Base-by-base conservation (phyloP, 2,888 invertebrate species). In the Caenorhabditis sp. region DNA sequence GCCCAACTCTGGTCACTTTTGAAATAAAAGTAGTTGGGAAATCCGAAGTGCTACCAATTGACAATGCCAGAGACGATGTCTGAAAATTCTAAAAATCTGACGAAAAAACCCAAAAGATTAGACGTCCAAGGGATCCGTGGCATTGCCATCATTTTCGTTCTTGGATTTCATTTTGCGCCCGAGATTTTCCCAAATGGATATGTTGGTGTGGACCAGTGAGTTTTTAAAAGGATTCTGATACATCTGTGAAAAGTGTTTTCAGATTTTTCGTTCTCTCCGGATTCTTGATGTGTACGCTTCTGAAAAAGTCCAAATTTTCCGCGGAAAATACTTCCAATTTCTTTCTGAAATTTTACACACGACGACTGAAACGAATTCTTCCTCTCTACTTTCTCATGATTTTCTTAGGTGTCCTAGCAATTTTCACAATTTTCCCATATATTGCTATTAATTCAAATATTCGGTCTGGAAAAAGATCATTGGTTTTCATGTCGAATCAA, bases 161-260 rank as follows among this genome's bases (percentile, higher is more conserved):
- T 56, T 1, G 26, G 10, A 28, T 56, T 56, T 28, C 56, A 56
- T 56, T 56, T 28, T 56, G 12, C 28, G 3, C 56, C 56, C 14
- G 28, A 56, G 10, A 28, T 16, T 1, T 56, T 56, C 28, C 56
- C 56, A 16, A 56, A 56, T 56, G 56, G 56, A 26, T 56, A 56
- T 28, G 28, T 56, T 56, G 56, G 56, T 22, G 56, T 56, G 5
- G 56, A 56, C 28, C 56, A 56, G 56, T 56, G 56, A 56, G 56
- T 56, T 51, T 2, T 51, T 54, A 3, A 2, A n/a, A 49, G 19
- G 6, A 49, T 19, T 19, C 26, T 24, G 10, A 54, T 22, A 47
- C 14, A n/a, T n/a, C n/a, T n/a, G n/a, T 47, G 12, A 47, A 47
- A 47, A 47, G 12, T 54, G 31, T 54, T 24, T 49, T n/a, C 56